phyloP scores from a whole-genome alignment of 2,888 invertebrate genomes.

The Drosophila kambysellisi region DNA sequence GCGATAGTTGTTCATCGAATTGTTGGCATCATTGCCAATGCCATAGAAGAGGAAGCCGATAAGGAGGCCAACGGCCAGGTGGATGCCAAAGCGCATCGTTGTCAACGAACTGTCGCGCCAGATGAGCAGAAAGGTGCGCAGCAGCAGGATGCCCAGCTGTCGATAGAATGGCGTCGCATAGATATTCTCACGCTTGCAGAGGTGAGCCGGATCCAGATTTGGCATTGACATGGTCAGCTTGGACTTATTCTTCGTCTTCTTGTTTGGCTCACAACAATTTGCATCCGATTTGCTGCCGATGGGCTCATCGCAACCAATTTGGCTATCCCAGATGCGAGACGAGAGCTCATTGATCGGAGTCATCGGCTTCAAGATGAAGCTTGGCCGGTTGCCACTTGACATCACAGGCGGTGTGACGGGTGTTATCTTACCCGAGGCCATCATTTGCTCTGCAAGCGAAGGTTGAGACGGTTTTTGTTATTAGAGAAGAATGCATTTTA shows the following conservation, averaged over 20 bases:
- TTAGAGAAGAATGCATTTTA: not conserved
- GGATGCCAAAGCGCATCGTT: constrained; percentile 91
- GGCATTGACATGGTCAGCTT: constrained; percentile 53
- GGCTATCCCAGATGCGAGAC: constrained; percentile 72
- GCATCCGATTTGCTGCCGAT: constrained; percentile 46
- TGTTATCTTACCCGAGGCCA: constrained; percentile 86
- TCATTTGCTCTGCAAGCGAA: constrained; percentile 85
- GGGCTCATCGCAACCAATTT: constrained; percentile 37
- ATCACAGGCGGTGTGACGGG: constrained; percentile 86
- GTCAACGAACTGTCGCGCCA: constrained; percentile 91
- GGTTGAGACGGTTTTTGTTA: not conserved
- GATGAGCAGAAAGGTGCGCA: constrained; percentile 88
- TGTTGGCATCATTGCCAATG: constrained; percentile 94
- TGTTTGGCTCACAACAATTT: constrained; percentile 65
- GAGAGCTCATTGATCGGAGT: constrained; percentile 77
- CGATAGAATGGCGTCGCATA: constrained; percentile 87
- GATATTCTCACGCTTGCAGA: constrained; percentile 83
- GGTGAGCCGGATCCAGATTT: constrained; percentile 73
- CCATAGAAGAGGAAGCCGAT: constrained; percentile 93
- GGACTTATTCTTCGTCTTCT: constrained; percentile 59
- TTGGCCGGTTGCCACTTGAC: constrained; percentile 23
- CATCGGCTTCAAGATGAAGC: constrained; percentile 54
- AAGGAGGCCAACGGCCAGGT: constrained; percentile 91
- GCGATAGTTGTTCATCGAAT: constrained; percentile 94
- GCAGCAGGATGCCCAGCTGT: constrained; percentile 88